phyloP scores from a whole-genome alignment of 2,888 invertebrate genomes.

The Masnerella sp. region DNA sequence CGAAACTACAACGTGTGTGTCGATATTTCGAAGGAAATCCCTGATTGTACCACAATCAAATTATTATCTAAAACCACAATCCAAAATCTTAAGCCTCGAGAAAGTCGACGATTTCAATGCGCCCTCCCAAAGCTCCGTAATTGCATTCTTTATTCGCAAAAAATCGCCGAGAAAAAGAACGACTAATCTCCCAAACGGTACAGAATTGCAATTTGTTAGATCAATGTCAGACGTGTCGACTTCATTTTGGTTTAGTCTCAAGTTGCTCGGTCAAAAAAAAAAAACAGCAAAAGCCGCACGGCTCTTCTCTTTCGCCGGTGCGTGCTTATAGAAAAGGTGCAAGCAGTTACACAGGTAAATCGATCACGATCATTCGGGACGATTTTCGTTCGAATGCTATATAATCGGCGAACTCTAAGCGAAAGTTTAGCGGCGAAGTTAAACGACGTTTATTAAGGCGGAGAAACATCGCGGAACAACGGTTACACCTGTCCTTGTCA shows the following conservation, averaged over 20 bases:
- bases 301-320: conserved; percentile 7
- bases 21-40: no score
- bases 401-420: conserved; percentile 40
- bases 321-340: conserved; percentile 49
- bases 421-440: conserved; percentile 33
- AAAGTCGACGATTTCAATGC: conserved; percentile 16
- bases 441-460: conserved; percentile 66
- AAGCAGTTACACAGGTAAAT: conserved; percentile 48
- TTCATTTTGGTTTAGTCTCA: conserved; percentile 52
- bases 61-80: background rate
- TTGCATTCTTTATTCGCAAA: conserved; percentile 15
- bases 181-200: conserved; percentile 34
- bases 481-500: conserved; percentile 65
- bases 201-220: conserved; percentile 50
- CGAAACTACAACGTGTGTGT: no score
- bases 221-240: conserved; percentile 50
- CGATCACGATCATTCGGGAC: conserved; percentile 52
- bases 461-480: conserved; percentile 62
- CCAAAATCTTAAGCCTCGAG: background rate
- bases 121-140: conserved; percentile 7
- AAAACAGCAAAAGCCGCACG: background rate
- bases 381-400: conserved; percentile 51
- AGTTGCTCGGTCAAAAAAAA: conserved; percentile 29
- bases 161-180: background rate
- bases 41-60: background rate